Base-by-base conservation (phyloP, 1,140 invertebrate species). In the Anoplolepis gracilipes region DNA sequence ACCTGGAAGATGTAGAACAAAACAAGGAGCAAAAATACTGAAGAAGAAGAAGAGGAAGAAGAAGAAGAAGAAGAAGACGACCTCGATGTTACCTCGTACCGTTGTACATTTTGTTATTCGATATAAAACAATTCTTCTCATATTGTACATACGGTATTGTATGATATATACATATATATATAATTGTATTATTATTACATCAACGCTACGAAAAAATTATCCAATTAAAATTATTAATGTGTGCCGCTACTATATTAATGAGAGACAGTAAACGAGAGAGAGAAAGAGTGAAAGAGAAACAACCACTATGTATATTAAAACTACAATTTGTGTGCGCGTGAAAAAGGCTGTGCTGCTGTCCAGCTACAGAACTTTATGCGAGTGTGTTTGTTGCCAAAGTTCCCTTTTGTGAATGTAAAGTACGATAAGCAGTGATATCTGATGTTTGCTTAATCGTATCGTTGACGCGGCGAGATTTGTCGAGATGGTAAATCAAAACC, bases 321-420 rank as follows among this genome's bases (percentile, higher is more conserved):
- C 19, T 90, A 85, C 55, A 46, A 69, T 85, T 84, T 91, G 84
- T 30, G 87, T 88, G 81, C 49, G 82, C 81, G 82, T 73, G 70
- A 91, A 91, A 49, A 49, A 92, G 90, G 91, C 92, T 92, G 92
- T 91, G 89, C 90, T 91, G 89, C 90, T 91, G 85, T 87, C 90
- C 89, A 88, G 90, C 91, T 92, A 81, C 78, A 81, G 57, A 57
- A 73, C 53, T 49, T 39, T 55, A 53, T 93, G 92, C 92, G 92
- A 93, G 92, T 90, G 85, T 92, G 90, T 92, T 88, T 92, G 92
- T 93, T 93, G 92, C 93, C 93, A 93, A 93, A 93, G 92, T 93
- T 91, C 73, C 73, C 59, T 81, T 88, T 91, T 85, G 75, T 87
- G 89, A 90, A 86, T 89, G 72, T 88, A 88, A 87, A 84, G 82